Evolutionary conservation across 37 sponge, comb jelly and placozoan species (phyloP).

Genomic region (Mnemiopsis leidyi): DNA sequence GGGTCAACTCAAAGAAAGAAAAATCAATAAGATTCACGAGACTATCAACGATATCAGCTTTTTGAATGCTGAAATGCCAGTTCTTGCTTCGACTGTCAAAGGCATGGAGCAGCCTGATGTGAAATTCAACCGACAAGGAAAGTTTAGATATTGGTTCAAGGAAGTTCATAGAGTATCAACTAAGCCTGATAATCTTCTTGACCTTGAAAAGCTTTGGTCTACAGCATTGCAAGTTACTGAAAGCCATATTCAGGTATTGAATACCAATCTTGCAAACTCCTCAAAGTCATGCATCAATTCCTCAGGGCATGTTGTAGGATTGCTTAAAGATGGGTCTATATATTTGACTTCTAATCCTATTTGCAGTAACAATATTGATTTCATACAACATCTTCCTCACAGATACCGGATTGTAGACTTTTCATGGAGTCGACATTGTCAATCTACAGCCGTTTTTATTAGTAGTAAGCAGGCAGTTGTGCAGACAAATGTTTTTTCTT

Average conservation of each 20-base stretch:
- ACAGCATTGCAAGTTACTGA: not conserved
- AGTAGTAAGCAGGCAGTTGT: not conserved
- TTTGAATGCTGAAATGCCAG: not conserved
- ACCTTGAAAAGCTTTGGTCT: not conserved
- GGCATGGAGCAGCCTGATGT: not conserved
- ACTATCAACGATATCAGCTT: not conserved
- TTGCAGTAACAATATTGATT: not conserved
- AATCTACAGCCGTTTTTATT: not conserved
- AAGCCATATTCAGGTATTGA: not conserved
- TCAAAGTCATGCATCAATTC: not conserved
- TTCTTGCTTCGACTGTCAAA: not conserved
- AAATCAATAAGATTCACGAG: not conserved
- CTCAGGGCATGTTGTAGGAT: not conserved
- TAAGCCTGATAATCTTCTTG: not conserved
- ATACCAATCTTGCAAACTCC: not conserved
- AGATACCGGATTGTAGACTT: not conserved
- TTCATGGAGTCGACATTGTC: not conserved
- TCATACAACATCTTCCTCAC: not conserved
- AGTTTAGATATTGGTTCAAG: conserved; percentile 61
- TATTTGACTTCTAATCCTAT: not conserved
- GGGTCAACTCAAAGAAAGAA: not conserved
- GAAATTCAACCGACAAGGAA: conserved; percentile 20
- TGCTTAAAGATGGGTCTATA: not conserved
- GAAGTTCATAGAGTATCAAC: not conserved
- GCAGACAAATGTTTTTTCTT: not conserved